Evolutionary conservation across 2,797 vertebrate genomes (phyloP).

Genomic region (Cygnus olor): DNA sequence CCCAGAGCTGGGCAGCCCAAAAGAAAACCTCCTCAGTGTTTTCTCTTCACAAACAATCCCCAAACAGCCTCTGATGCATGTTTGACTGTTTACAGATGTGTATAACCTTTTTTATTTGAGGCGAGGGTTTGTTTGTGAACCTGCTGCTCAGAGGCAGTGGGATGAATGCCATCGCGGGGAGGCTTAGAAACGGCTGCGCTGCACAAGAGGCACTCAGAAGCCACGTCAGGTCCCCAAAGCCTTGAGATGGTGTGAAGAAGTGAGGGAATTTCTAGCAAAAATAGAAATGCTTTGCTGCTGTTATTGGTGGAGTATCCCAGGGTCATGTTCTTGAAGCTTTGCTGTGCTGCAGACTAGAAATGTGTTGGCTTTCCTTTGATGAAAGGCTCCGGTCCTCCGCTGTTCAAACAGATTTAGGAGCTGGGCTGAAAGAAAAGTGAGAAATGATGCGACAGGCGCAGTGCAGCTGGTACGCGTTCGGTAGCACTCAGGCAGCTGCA

Average conservation of each 20-base stretch:
- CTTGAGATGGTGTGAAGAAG: not conserved
- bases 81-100: not conserved
- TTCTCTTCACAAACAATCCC: not conserved
- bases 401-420: not conserved
- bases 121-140: not conserved
- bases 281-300: not conserved
- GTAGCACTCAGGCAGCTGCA: not conserved
- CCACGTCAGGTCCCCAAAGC: constrained; percentile 28
- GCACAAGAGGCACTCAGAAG: constrained; percentile 7
- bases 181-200: not conserved
- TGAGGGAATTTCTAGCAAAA: constrained; percentile 7
- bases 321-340: not conserved
- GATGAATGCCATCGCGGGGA: not conserved
- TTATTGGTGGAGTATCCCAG: not conserved
- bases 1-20: not conserved
- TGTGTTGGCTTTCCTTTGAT: not conserved
- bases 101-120: not conserved
- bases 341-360: not conserved
- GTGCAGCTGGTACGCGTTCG: not conserved
- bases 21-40: not conserved
- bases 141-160: not conserved
- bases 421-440: not conserved
- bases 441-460: not conserved
- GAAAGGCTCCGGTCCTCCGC: not conserved
- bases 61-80: not conserved